Percentiles rank a stretch among this genome's conserved stretches.
These are phyloP conservation scores for Drosophila elegans DNA, from an alignment of 1,140 invertebrate genomes.

Conservation along the genomic window DNA sequence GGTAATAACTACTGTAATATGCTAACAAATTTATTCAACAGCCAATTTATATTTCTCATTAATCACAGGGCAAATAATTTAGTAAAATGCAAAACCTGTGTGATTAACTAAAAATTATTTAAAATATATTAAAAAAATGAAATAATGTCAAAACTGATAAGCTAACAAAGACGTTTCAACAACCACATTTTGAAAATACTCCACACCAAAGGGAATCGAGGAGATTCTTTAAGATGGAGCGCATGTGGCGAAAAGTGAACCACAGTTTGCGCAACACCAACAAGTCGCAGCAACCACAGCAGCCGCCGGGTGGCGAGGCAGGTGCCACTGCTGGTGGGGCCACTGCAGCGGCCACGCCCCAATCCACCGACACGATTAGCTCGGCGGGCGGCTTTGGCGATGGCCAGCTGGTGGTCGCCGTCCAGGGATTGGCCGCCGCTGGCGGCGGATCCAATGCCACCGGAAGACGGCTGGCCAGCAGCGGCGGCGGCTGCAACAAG, in stretches of 20 bases:
- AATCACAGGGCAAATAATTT: not conserved
- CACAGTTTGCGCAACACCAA: constrained; percentile 80
- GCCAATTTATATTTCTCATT: not conserved
- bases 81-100: not conserved
- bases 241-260: constrained; percentile 84
- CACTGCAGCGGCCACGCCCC: constrained; percentile 49
- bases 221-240: constrained; percentile 64
- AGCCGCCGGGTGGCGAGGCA: constrained; percentile 3
- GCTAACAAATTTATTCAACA: not conserved
- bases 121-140: not conserved
- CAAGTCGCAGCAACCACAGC: constrained; percentile 41
- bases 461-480: constrained; percentile 72
- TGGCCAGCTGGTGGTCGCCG: constrained; percentile 69
- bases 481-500: constrained; percentile 68
- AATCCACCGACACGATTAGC: constrained; percentile 74
- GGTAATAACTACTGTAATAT: not conserved
- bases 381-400: constrained; percentile 80
- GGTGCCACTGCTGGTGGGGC: constrained; percentile 9
- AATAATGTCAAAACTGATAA: constrained; percentile 1
- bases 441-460: constrained; percentile 77
- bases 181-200: not conserved
- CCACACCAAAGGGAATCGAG: not conserved
- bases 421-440: constrained; percentile 47
- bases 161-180: constrained; percentile 4
- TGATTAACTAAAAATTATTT: not conserved